Conservation (phyloP, 2,113 vertebrate species). For the Macquaria australasica region DNA sequence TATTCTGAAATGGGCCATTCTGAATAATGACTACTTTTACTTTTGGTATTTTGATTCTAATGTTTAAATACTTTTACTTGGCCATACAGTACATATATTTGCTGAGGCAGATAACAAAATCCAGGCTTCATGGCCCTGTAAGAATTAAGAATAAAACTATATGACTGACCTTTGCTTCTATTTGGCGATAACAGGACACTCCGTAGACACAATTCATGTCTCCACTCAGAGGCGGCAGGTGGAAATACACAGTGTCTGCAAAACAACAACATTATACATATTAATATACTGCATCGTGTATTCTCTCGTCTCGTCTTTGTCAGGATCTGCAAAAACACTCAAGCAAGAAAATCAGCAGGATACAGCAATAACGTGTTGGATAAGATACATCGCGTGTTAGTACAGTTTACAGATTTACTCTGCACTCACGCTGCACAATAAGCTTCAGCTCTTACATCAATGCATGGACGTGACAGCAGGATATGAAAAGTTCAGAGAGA, state of each 20-base stretch:
- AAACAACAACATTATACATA: constrained; percentile 25
- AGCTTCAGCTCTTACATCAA: not conserved
- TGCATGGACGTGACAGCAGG: not conserved
- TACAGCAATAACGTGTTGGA: not conserved
- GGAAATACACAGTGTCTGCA: constrained; percentile 95
- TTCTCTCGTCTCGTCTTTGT: not conserved
- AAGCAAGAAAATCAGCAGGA: not conserved
- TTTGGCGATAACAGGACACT: constrained; percentile 97
- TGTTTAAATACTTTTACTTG: not conserved
- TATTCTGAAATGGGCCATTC: too few species aligned
- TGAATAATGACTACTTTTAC: too few species aligned
- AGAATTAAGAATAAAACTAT: fast-evolving
- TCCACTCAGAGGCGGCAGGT: constrained; percentile 91
- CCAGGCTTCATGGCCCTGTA: not conserved
- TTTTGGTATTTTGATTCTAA: too few species aligned
- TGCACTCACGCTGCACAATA: not conserved
- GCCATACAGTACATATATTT: not conserved
- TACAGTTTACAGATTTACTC: not conserved
- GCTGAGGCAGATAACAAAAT: not conserved
- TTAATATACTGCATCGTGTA: not conserved
- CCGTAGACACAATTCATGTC: constrained; percentile 93
- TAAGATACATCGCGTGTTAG: not conserved
- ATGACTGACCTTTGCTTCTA: constrained; percentile 94
- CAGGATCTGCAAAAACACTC: not conserved
- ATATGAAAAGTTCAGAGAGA: not conserved